Evolutionary conservation across 2,888 invertebrate species (phyloP).

Genomic region (Ochropacha duplaris): DNA sequence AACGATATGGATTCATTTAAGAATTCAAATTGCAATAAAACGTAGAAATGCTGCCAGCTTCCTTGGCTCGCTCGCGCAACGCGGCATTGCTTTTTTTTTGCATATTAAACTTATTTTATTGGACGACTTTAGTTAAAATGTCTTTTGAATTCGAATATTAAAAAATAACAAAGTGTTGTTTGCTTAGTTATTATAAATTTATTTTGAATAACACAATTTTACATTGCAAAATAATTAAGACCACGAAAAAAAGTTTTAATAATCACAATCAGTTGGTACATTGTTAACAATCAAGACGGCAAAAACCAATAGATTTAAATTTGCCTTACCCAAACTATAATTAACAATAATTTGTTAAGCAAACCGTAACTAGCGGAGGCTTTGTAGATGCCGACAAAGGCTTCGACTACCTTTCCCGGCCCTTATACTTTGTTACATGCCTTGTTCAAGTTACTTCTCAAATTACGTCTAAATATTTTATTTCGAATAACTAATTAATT

Average conservation of each 20-base stretch:
- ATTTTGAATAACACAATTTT: too few relatives aligned
- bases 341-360: slow-evolving; percentile 75
- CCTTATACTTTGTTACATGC: slow-evolving; percentile 5
- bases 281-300: slow-evolving; percentile 11
- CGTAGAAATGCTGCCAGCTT: background rate
- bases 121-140: too few relatives aligned
- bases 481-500: slow-evolving; percentile 14
- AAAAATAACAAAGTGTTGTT: too few relatives aligned
- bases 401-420: slow-evolving; percentile 8
- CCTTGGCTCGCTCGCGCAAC: background rate
- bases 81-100: background rate
- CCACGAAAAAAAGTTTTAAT: too few relatives aligned
- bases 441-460: slow-evolving; percentile 15
- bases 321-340: slow-evolving; percentile 53
- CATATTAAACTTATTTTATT: background rate
- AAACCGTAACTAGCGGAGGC: slow-evolving; percentile 56
- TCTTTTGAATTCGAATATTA: too few relatives aligned
- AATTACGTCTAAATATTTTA: slow-evolving; percentile 18
- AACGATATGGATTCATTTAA: background rate
- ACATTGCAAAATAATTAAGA: too few relatives aligned
- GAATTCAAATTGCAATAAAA: background rate
- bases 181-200: too few relatives aligned
- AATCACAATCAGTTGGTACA: too few relatives aligned
- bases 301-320: slow-evolving; percentile 34
- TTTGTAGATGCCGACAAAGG: slow-evolving; percentile 67